phyloP scores from a whole-genome alignment of 2,113 vertebrate genomes.

The Anthoscopus minutus region DNA sequence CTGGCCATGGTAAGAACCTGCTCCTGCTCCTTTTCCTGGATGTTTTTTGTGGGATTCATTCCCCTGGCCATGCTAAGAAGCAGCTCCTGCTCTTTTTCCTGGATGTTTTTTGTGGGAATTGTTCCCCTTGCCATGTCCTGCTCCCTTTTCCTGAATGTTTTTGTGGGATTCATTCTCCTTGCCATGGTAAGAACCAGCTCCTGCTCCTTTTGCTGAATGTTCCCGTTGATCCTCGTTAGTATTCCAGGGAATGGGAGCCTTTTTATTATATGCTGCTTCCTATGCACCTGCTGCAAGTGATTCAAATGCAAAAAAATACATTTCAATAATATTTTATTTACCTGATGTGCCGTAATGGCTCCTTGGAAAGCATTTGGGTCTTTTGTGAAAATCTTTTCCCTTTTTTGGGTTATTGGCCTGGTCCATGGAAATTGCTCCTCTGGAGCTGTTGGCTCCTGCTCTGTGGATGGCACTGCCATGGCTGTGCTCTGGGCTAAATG shows the following conservation, averaged over 20 bases:
- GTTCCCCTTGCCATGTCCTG: slow-evolving; percentile 78
- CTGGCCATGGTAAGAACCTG: background rate
- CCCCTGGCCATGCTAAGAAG: too few species aligned
- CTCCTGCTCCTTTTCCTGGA: background rate
- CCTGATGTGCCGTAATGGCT: background rate
- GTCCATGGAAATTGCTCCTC: background rate
- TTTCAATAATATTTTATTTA: slow-evolving; percentile 49
- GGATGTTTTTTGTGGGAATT: slow-evolving; percentile 67
- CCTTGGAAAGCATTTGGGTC: slow-evolving; percentile 18
- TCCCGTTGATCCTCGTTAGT: background rate
- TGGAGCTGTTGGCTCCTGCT: background rate
- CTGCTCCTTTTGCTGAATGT: background rate
- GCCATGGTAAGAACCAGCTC: slow-evolving; percentile 81
- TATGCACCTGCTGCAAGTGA: background rate
- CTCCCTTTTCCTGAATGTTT: background rate
- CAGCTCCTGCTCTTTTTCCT: background rate
- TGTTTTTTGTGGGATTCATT: background rate
- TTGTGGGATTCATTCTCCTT: slow-evolving; percentile 82
- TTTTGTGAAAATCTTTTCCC: background rate
- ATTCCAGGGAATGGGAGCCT: background rate
- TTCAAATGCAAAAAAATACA: slow-evolving; percentile 32
- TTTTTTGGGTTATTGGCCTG: slow-evolving; percentile 30
- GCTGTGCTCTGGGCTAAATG: background rate
- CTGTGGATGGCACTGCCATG: background rate
- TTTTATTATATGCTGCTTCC: slow-evolving; percentile 1